Percentiles rank a stretch among this genome's conserved stretches.
Conservation (phyloP, 2,888 invertebrate genomes). For the Polydrusus pterygomalis region DNA sequence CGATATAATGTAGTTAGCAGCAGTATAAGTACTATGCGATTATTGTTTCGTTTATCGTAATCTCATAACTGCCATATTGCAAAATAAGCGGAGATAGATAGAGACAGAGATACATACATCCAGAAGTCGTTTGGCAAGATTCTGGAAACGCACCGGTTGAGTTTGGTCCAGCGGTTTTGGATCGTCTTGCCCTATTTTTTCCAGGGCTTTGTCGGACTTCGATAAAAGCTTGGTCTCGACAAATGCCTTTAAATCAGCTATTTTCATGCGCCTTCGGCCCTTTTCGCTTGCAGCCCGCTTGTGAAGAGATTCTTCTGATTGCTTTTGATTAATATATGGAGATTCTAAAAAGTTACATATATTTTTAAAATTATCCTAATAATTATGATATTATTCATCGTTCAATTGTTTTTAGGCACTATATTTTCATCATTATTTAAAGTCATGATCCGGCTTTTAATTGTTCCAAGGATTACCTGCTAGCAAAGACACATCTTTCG, state of each 20-base stretch:
- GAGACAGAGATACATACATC: slow-evolving; percentile 68
- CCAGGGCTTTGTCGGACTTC: slow-evolving; percentile 92
- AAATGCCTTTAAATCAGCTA: slow-evolving; percentile 92
- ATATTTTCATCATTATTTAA: too few relatives aligned
- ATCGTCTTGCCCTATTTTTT: slow-evolving; percentile 90
- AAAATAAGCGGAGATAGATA: slow-evolving; percentile 53
- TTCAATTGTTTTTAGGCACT: too few relatives aligned
- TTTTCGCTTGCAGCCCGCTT: slow-evolving; percentile 87
- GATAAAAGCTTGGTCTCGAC: slow-evolving; percentile 93
- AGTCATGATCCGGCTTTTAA: too few relatives aligned
- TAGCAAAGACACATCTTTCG: slow-evolving; percentile 79
- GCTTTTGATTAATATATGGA: slow-evolving; percentile 70
- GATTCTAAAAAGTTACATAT: slow-evolving; percentile 67
- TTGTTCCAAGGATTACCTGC: slow-evolving; percentile 72
- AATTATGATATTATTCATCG: too few relatives aligned
- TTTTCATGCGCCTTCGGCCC: slow-evolving; percentile 88
- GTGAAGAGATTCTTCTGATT: slow-evolving; percentile 72
- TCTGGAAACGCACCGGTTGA: slow-evolving; percentile 77
- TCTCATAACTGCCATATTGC: not conserved
- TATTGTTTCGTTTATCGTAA: not conserved
- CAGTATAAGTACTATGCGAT: not conserved
- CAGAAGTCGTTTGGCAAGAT: slow-evolving; percentile 62
- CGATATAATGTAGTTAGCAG: too few relatives aligned
- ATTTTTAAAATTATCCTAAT: too few relatives aligned
- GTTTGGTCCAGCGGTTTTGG: slow-evolving; percentile 74